These are phyloP conservation scores for Melieria omissa DNA, from an alignment of 2,888 invertebrate species.

Conservation along the genomic window DNA sequence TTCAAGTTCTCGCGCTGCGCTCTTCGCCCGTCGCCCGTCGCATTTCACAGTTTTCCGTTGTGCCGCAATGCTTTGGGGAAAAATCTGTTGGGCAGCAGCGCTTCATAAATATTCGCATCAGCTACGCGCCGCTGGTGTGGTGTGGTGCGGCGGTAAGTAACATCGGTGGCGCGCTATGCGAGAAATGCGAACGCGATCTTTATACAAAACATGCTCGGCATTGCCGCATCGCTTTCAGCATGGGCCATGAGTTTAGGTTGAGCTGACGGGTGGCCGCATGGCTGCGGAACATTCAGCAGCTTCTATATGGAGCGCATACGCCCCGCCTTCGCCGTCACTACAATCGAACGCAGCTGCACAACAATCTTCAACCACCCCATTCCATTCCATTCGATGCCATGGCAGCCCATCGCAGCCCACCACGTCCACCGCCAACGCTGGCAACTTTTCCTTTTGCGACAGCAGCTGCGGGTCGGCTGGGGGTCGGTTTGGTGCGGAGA, in stretches of 20 bases:
- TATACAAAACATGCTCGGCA: slow-evolving; percentile 51
- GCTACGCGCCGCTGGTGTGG: slow-evolving; percentile 46
- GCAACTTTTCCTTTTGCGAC: slow-evolving; percentile 21
- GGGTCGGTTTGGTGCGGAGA: slow-evolving; percentile 33
- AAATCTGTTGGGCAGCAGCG: slow-evolving; percentile 37
- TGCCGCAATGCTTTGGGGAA: slow-evolving; percentile 27
- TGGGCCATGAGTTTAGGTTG: no score
- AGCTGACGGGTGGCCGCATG: neutral
- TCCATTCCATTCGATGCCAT: neutral
- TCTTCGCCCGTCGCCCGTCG: slow-evolving; percentile 15
- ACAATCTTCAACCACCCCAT: slow-evolving; percentile 42
- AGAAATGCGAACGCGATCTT: slow-evolving; percentile 54
- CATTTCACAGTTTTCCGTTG: slow-evolving; percentile 12
- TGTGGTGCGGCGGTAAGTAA: slow-evolving; percentile 23
- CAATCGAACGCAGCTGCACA: slow-evolving; percentile 22
- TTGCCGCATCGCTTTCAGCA: neutral
- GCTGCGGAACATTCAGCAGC: no score
- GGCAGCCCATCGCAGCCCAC: neutral
- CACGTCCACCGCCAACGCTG: neutral
- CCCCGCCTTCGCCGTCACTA: neutral
- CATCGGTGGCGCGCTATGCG: slow-evolving; percentile 13
- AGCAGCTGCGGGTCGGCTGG: slow-evolving; percentile 27
- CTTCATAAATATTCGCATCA: slow-evolving; percentile 62
- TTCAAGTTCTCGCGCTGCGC: slow-evolving; percentile 28
- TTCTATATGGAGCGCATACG: no score